phyloP scores from a whole-genome alignment of 2,888 invertebrate species.

The Microchrysa polita region DNA sequence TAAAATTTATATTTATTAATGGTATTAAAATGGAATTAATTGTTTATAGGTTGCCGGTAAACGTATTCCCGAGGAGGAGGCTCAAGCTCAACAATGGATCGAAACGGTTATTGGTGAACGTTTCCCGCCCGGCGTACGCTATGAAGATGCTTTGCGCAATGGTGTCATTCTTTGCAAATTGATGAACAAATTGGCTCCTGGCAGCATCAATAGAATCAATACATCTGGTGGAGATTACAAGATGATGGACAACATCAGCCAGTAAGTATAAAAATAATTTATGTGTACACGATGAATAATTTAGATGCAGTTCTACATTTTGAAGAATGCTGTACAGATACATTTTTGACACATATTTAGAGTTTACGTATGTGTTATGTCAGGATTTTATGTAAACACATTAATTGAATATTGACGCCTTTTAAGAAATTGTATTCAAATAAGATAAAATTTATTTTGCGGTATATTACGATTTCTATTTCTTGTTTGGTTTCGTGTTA shows the following conservation, averaged over 20 bases:
- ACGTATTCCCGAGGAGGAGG: slow-evolving; percentile 80
- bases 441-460: too few species aligned
- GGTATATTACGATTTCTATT: too few species aligned
- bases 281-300: too few species aligned
- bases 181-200: slow-evolving; percentile 89
- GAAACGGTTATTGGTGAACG: slow-evolving; percentile 82
- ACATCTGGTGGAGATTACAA: slow-evolving; percentile 90
- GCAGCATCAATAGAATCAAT: slow-evolving; percentile 85
- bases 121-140: slow-evolving; percentile 71
- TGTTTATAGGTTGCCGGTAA: slow-evolving; percentile 83
- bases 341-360: too few species aligned
- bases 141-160: slow-evolving; percentile 83
- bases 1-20: not conserved
- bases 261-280: slow-evolving; percentile 69
- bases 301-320: too few species aligned
- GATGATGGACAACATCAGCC: slow-evolving; percentile 94
- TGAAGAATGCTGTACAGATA: too few species aligned
- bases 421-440: too few species aligned
- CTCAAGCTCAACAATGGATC: slow-evolving; percentile 86
- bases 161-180: slow-evolving; percentile 87
- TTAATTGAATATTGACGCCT: too few species aligned
- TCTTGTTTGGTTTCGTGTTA: too few species aligned
- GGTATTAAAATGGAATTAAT: not conserved
- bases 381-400: too few species aligned
- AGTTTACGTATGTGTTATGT: too few species aligned